phyloP scores from a whole-genome alignment of 2,888 invertebrate genomes.

The Microctonus aethiopoides region DNA sequence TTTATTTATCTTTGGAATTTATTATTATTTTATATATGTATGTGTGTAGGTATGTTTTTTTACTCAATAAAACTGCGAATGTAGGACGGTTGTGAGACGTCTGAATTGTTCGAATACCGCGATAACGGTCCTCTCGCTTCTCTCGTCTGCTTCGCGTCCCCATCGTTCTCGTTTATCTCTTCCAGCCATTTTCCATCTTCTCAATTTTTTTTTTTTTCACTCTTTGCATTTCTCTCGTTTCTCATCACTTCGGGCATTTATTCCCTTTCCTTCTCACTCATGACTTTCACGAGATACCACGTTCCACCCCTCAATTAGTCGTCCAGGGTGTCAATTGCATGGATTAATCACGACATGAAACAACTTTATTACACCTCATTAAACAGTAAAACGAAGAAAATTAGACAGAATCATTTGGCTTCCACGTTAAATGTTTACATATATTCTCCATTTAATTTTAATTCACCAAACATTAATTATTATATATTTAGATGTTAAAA shows the following conservation, averaged over 20 bases:
- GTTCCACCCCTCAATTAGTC: constrained; percentile 15
- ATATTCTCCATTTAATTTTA: background rate
- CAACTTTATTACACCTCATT: constrained; percentile 17
- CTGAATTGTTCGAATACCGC: constrained; percentile 25
- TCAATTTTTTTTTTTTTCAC: constrained; percentile 5
- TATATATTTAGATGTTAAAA: background rate
- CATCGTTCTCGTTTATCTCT: constrained; percentile 34
- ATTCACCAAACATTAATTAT: background rate
- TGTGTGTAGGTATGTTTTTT: background rate
- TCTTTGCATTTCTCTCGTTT: constrained; percentile 22
- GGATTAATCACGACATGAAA: constrained; percentile 1
- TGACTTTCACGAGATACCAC: background rate
- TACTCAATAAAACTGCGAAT: constrained; percentile 16
- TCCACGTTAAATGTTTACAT: background rate
- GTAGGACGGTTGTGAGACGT: constrained; percentile 27
- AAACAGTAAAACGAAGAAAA: constrained; percentile 13
- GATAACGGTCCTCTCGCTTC: constrained; percentile 25
- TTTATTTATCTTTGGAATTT: background rate
- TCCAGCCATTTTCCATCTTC: constrained; percentile 4
- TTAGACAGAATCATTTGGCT: background rate
- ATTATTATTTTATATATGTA: too few species aligned
- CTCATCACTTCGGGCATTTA: background rate
- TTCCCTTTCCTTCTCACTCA: constrained; percentile 10
- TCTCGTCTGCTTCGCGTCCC: constrained; percentile 37
- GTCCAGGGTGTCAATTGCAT: constrained; percentile 15